Percentiles rank a stretch among this genome's conserved stretches.
These are phyloP conservation scores for Siderastrea radians DNA, from an alignment of 92 coral and sea anemone genomes.

Conservation along the genomic window DNA sequence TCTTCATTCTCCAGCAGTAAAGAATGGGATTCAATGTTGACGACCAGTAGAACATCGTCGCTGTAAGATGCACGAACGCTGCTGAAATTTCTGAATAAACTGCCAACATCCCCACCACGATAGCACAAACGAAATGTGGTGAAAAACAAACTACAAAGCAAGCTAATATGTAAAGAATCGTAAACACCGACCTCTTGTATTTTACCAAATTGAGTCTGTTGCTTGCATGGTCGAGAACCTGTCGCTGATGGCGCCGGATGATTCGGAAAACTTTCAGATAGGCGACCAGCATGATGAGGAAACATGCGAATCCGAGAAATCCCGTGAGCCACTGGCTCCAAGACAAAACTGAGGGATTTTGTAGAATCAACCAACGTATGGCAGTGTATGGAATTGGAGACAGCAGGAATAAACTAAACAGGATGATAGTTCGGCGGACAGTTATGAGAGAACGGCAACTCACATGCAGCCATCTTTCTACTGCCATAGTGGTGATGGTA, in stretches of 20 bases:
- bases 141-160: not conserved
- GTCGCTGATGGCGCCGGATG: not conserved
- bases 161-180: not conserved
- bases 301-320: not conserved
- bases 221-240: not conserved
- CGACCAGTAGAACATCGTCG: not conserved
- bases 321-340: not conserved
- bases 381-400: not conserved
- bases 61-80: not conserved
- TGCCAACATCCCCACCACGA: not conserved
- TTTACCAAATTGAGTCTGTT: not conserved
- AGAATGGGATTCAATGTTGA: not conserved
- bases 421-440: not conserved
- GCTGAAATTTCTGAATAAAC: not conserved
- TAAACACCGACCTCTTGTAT: not conserved
- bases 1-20: not conserved
- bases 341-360: not conserved
- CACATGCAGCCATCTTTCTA: slow-evolving; percentile 6
- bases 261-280: not conserved
- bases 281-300: not conserved
- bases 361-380: not conserved
- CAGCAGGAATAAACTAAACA: not conserved
- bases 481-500: not conserved
- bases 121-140: not conserved
- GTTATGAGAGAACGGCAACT: not conserved